Percentiles rank a stretch among this genome's conserved stretches.
phyloP scores from a whole-genome alignment of 2,888 invertebrate genomes.

The Lasioglossum morio region DNA sequence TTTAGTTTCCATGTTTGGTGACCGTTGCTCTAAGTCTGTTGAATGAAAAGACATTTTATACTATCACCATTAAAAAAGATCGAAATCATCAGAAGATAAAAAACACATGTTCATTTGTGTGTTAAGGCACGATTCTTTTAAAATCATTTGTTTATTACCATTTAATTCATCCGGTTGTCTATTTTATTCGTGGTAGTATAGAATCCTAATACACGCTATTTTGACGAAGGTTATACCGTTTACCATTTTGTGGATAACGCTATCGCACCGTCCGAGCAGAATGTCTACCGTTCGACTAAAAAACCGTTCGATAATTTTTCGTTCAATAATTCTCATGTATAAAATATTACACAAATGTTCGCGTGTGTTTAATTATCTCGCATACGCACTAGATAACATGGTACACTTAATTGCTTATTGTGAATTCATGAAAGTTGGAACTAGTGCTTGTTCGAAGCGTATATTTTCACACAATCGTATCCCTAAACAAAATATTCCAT shows the following conservation, averaged over 20 bases:
- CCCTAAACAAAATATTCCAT: background rate
- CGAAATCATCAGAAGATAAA: background rate
- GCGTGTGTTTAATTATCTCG: background rate
- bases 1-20: background rate
- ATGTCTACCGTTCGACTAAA: background rate
- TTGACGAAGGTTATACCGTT: background rate
- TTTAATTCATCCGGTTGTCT: background rate
- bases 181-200: background rate
- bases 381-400: background rate
- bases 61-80: background rate
- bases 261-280: background rate
- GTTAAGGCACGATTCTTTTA: background rate
- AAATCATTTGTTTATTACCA: background rate
- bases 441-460: background rate
- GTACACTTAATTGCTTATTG: background rate
- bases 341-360: background rate
- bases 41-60: background rate
- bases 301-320: background rate
- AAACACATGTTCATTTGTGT: background rate
- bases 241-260: background rate
- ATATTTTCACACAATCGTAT: background rate
- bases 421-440: background rate
- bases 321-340: background rate
- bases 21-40: background rate
- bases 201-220: background rate